Base-by-base conservation (phyloP, 2,113 vertebrate genomes). In the Gadus macrocephalus region DNA sequence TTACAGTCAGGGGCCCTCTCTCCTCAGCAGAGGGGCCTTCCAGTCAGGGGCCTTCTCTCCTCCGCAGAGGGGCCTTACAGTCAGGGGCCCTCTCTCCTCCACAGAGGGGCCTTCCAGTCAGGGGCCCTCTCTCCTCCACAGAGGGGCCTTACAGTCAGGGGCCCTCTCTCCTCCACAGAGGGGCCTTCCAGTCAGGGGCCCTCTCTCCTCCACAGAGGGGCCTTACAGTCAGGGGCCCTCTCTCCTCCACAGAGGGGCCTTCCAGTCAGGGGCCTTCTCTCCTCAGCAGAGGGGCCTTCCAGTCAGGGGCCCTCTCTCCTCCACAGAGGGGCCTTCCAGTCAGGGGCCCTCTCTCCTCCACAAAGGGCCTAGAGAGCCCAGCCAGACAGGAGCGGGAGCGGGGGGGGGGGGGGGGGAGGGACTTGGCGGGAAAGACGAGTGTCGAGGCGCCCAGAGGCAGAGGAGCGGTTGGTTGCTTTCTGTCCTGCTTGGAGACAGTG, bases 401-500 rank as follows among this genome's bases (percentile, higher is more conserved):
- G n/a, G n/a, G 20, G 20, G 20, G 20, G 20, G n/a, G 5, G 38
- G 38, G 38, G 6, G 11, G 64, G 2, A 63, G 5, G 59, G 28
- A 73, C 25, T 25, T 25, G 25, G 25, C 25, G 25, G 25, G 20
- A 20, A 20, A 15, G 53, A 3, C 38, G 27, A 38, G 38, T 67
- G 42, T 74, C 16, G 42, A 53, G 59, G 11, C 68, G 20, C 66
- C 17, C 55, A 58, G 5, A 58, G 53, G 53, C 5, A 35, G 31
- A 4, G 56, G 65, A 56, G 70, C 22, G 70, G 59, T 78, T 78
- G 69, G 63, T 75, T 71, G 74, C 68, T 60, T 73, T 69, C 27
- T 69, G 56, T 71, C 69, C 68, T 67, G 65, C 78, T 66, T 9
- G 74, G 61, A 38, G 68, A 82, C 66, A 68, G 53, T 68, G 31